phyloP scores from a whole-genome alignment of 2,888 invertebrate genomes.

The Rhamnusium bicolor region DNA sequence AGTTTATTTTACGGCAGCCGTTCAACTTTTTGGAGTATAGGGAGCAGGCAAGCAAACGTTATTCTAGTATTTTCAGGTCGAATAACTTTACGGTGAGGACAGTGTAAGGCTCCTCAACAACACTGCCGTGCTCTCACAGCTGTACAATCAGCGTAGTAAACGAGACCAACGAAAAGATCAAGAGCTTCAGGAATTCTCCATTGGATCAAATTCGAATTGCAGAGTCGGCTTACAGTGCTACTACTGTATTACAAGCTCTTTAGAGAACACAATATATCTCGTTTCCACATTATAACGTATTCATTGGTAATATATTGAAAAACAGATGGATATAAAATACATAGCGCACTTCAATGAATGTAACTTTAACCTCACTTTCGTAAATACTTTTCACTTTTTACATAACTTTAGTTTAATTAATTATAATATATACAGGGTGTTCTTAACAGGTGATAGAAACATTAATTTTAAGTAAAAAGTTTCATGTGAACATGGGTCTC shows the following conservation, averaged over 20 bases:
- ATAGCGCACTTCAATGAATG: neutral
- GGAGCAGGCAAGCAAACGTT: constrained; percentile 60
- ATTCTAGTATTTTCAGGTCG: constrained; percentile 62
- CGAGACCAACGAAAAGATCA: constrained; percentile 25
- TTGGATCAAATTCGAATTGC: constrained; percentile 14
- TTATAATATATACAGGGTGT: too few relatives aligned
- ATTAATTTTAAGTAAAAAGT: too few relatives aligned
- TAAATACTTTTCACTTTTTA: too few relatives aligned
- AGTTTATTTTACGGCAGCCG: constrained; percentile 49
- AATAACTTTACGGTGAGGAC: constrained; percentile 27
- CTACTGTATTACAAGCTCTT: constrained; percentile 22
- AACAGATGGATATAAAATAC: neutral
- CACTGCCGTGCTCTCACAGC: constrained; percentile 6
- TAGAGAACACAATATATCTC: neutral
- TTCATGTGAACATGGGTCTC: too few relatives aligned
- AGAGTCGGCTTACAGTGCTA: constrained; percentile 31
- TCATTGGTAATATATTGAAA: neutral
- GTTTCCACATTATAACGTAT: neutral
- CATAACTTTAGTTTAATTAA: too few relatives aligned
- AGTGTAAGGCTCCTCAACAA: constrained; percentile 19
- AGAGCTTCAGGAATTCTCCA: constrained; percentile 29
- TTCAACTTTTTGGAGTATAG: constrained; percentile 47
- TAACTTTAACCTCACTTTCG: too few relatives aligned
- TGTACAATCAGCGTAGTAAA: constrained; percentile 15
- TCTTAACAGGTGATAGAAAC: too few relatives aligned